Conservation (phyloP, 1,140 invertebrate genomes). For the Pseudomyrmex pallidus region DNA sequence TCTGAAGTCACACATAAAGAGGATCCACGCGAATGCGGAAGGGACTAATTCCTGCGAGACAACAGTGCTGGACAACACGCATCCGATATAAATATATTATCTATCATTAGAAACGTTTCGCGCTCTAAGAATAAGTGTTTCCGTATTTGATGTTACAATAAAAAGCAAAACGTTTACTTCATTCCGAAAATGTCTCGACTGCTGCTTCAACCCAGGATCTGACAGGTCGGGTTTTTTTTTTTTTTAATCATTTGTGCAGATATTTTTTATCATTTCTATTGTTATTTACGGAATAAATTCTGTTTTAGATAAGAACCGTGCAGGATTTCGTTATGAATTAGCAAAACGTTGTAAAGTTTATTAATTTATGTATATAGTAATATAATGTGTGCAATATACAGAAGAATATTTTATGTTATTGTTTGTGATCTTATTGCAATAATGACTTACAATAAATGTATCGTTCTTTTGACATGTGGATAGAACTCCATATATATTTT, state of each 20-base stretch:
- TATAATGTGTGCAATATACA: too few relatives aligned
- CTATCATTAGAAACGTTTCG: not conserved
- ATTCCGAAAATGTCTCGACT: not conserved
- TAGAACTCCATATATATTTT: too few relatives aligned
- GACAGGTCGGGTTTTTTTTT: too few relatives aligned
- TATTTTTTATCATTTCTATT: not conserved
- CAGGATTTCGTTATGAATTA: too few relatives aligned
- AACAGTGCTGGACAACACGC: too few relatives aligned
- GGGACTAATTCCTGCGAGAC: not conserved
- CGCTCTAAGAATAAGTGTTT: not conserved
- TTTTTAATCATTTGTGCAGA: not conserved
- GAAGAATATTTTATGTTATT: too few relatives aligned
- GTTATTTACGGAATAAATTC: constrained; percentile 3
- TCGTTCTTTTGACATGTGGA: too few relatives aligned
- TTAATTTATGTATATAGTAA: too few relatives aligned
- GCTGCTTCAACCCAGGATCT: not conserved
- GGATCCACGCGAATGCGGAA: constrained; percentile 73
- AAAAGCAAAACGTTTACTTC: constrained; percentile 13
- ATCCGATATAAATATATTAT: not conserved
- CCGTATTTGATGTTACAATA: constrained; percentile 47
- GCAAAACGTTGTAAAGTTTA: too few relatives aligned
- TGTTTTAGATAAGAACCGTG: not conserved
- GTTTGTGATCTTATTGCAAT: too few relatives aligned
- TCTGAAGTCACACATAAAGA: constrained; percentile 82
- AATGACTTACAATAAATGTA: too few relatives aligned